These are phyloP conservation scores for Chrysogorgia sp. DNA, from an alignment of 92 coral and sea anemone species.

Conservation along the genomic window DNA sequence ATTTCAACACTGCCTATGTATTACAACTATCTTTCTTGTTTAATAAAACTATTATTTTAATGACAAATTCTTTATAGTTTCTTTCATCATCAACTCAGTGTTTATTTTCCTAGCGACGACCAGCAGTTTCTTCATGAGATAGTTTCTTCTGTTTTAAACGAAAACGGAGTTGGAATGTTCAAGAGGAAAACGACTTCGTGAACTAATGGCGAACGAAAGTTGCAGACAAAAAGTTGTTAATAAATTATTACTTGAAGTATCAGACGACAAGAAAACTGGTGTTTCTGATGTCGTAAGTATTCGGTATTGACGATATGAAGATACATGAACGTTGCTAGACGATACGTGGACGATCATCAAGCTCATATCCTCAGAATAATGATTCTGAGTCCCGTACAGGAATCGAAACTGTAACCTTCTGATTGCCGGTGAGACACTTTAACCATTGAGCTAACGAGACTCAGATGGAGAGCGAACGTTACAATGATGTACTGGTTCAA, in stretches of 20 bases:
- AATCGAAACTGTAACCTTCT: too few species aligned
- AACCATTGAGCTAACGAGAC: too few species aligned
- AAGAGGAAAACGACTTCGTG: conserved; percentile 76
- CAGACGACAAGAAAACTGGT: conserved; percentile 84
- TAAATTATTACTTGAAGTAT: conserved; percentile 77
- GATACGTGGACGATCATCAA: too few species aligned
- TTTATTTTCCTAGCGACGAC: too few species aligned
- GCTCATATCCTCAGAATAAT: too few species aligned
- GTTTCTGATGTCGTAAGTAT: conserved; percentile 83
- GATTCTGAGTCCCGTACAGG: too few species aligned
- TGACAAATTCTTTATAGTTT: not conserved
- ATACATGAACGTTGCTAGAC: too few species aligned
- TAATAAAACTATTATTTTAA: not conserved
- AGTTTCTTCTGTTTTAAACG: conserved; percentile 73
- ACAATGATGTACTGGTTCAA: too few species aligned
- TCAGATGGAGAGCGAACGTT: too few species aligned
- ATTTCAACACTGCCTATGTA: not conserved
- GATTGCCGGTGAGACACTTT: too few species aligned
- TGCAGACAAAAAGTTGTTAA: conserved; percentile 78
- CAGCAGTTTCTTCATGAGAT: conserved; percentile 92
- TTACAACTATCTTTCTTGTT: not conserved
- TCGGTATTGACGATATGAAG: too few species aligned
- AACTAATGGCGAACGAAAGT: conserved; percentile 84
- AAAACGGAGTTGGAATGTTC: conserved; percentile 96
- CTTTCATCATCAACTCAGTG: not conserved